These are phyloP conservation scores for Drosophila tropicalis DNA, from an alignment of 1,140 invertebrate genomes.

Conservation along the genomic window DNA sequence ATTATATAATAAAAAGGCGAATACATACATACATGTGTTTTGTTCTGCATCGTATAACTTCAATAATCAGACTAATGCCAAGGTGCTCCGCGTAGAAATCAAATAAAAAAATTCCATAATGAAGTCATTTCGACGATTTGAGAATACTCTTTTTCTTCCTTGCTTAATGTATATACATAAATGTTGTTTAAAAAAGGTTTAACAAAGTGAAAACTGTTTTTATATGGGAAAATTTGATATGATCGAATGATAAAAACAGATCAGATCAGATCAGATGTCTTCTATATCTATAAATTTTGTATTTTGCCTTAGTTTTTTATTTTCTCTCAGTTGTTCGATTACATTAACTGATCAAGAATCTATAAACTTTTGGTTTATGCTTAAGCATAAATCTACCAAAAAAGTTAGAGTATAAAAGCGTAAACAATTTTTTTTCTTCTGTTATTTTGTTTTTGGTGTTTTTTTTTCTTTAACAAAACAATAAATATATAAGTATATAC, in stretches of 20 bases:
- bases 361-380: too few relatives aligned
- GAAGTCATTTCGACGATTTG: background rate
- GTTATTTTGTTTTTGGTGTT: background rate
- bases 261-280: too few relatives aligned
- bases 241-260: too few relatives aligned
- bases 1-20: constrained; percentile 6
- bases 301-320: too few relatives aligned
- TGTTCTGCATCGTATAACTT: constrained; percentile 25
- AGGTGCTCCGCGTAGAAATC: constrained; percentile 14
- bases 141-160: background rate
- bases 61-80: constrained; percentile 18
- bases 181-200: too few relatives aligned
- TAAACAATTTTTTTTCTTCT: constrained; percentile 29
- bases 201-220: too few relatives aligned
- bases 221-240: too few relatives aligned
- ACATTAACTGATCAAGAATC: too few relatives aligned
- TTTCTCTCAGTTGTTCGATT: too few relatives aligned
- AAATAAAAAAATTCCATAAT: constrained; percentile 10
- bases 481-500: constrained; percentile 45
- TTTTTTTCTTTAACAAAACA: constrained; percentile 32
- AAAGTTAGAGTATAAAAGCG: constrained; percentile 1
- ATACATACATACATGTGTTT: background rate
- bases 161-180: too few relatives aligned
- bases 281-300: too few relatives aligned
- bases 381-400: background rate